Evolutionary conservation across 2,113 vertebrate species (phyloP), one percentile per base, ranked within the genome.

Genomic region (Seriola dumerili): DNA sequence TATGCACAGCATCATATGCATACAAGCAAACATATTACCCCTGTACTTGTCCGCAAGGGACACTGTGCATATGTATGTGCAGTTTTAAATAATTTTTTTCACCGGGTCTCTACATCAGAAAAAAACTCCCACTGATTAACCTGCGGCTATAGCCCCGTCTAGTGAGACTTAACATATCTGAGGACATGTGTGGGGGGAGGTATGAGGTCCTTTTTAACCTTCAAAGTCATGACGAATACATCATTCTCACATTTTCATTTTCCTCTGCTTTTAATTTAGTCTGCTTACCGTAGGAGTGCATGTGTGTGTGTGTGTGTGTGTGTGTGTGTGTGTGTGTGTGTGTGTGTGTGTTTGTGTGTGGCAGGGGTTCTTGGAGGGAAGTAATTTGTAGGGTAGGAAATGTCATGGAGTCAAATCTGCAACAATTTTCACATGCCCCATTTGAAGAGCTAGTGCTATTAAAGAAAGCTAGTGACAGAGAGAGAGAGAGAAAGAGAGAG

Each of bases 351-450:
- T 58, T 52, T 58, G 25, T 23, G n/a, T 52, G 44, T 59, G 32
- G 48, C 25, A 44, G 38, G 42, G 55, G 59, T 84, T 81, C 40
- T 58, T n/a, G 42, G 36, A 70, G 65, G 58, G 54, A 23, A 55
- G 54, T 44, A 73, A 81, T 71, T 72, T 66, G 57, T 44, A n/a
- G 46, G 61, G 63, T n/a, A 36, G 48, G 44, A 74, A 84, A 86
- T 79, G 77, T 75, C 73, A 80, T 34, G 34, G 52, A 74, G 63
- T 63, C 72, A 67, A 54, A 83, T 67, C 54, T 76, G 59, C 66
- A 81, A 73, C 44, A 63, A 55, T 72, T 87, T 76, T 83, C 64
- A 82, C 46, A 70, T 50, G 68, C 64, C n/a, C 78, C 71, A 77
- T 76, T 76, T 46, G 32, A n/a, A 48, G 61, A 69, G 83, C 19